Evolutionary conservation across 2,888 invertebrate species (phyloP).

Genomic region (Busseola fusca): DNA sequence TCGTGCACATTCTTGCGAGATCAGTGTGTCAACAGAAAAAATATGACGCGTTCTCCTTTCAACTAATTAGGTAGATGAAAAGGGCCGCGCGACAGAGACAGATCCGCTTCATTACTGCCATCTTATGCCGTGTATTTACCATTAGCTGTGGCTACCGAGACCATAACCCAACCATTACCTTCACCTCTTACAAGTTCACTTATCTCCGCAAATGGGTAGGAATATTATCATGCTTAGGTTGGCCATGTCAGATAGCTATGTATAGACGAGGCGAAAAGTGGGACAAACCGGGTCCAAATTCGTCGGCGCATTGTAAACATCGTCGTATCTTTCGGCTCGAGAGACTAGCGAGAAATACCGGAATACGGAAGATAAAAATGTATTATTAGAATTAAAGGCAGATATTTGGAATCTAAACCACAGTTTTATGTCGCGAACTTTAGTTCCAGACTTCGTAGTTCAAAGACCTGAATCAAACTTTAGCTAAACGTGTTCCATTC

Average conservation of each 20-base stretch:
- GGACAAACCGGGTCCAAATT: slow-evolving; percentile 60
- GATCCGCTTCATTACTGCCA: slow-evolving; percentile 71
- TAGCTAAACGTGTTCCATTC: slow-evolving; percentile 57
- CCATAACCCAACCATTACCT: slow-evolving; percentile 55
- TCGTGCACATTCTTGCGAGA: slow-evolving; percentile 28
- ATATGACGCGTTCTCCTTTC: slow-evolving; percentile 62
- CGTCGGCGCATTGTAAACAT: slow-evolving; percentile 60
- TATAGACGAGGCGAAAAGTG: slow-evolving; percentile 45
- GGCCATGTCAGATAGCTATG: slow-evolving; percentile 31
- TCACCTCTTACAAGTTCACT: slow-evolving; percentile 40
- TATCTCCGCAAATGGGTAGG: slow-evolving; percentile 31
- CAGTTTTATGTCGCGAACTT: slow-evolving; percentile 27
- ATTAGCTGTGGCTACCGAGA: slow-evolving; percentile 49
- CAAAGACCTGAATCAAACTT: slow-evolving; percentile 59
- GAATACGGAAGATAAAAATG: slow-evolving; percentile 57
- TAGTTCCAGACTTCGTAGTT: slow-evolving; percentile 43
- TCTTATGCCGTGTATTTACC: slow-evolving; percentile 53
- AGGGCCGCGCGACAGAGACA: slow-evolving; percentile 69
- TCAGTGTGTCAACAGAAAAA: slow-evolving; percentile 59
- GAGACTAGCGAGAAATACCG: slow-evolving; percentile 31
- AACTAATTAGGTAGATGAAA: slow-evolving; percentile 78
- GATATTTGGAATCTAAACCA: slow-evolving; percentile 31
- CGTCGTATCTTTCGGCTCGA: slow-evolving; percentile 34
- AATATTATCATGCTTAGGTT: slow-evolving; percentile 34
- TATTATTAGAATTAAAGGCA: slow-evolving; percentile 51